Base-by-base conservation (phyloP, 2,113 vertebrate genomes). In the Thymallus thymallus region DNA sequence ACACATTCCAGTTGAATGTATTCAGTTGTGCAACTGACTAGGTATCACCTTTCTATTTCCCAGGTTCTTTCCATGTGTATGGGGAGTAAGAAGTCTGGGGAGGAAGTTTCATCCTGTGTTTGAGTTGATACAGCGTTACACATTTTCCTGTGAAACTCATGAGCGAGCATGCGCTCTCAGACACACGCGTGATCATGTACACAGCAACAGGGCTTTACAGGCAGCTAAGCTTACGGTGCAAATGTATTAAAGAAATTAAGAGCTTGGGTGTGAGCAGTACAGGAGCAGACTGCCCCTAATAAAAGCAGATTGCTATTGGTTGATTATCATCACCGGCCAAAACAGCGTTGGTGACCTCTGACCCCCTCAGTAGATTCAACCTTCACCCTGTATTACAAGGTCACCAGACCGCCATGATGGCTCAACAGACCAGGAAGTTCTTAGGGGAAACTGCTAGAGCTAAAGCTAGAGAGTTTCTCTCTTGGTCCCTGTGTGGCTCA, bases 241-340 rank as follows among this genome's bases (percentile, higher is more conserved):
- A 84, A 76, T 76, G 29, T 73, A 77, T 80, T 23, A 80, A 83
- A 82, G 72, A 82, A 77, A 81, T 23, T 76, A 83, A 82, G 72
- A 82, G 68, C 75, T 68, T 71, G 75, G 74, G 78, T 3, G 14
- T 14, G 51, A 55, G 51, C 51, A 55, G 18, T 16, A 55, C 51
- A 72, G 75, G 67, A 72, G 71, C 68, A 71, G 74, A 41, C 29
- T 7, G 64, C 9, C 35, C 41, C 76, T 84, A 84, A 86, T 74
- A 73, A 87, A 81, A 78, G 56, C 67, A 16, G 71, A 85, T 87
- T 87, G 84, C 23, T 41, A 41, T 0, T 75, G 80, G 87, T 87
- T 89, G 82, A 87, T 26, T 41, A 41, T 86, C 87, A 86, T 77
- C 80, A 82, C 9, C 35, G 80, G 84, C 82, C 87, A 81, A 81